Evolutionary conservation across 2,888 invertebrate species (phyloP).

Genomic region (Odontocolon sp.): DNA sequence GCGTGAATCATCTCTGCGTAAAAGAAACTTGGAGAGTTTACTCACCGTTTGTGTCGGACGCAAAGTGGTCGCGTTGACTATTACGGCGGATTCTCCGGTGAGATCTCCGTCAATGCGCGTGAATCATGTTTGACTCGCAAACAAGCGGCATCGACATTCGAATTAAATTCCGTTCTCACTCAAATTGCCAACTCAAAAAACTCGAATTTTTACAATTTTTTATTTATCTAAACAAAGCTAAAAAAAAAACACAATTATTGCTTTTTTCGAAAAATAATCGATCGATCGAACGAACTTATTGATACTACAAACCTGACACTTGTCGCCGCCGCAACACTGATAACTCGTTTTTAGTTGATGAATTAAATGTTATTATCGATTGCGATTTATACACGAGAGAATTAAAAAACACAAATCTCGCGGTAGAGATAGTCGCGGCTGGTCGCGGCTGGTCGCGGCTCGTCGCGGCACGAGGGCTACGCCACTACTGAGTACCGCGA

Average conservation of each 20-base stretch:
- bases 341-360: not conserved
- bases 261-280: not conserved
- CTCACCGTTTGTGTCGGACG: conserved; percentile 52
- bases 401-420: too few species aligned
- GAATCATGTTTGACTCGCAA: conserved; percentile 72
- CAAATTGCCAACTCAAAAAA: conserved; percentile 49
- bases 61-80: conserved; percentile 35
- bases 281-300: not conserved
- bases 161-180: conserved; percentile 11
- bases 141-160: conserved; percentile 68
- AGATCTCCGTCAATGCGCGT: conserved; percentile 71
- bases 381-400: too few species aligned
- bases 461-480: conserved; percentile 69
- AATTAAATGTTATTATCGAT: not conserved
- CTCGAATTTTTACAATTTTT: not conserved
- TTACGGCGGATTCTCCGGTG: conserved; percentile 37
- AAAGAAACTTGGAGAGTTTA: not conserved
- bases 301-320: not conserved
- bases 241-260: not conserved
- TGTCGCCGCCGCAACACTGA: too few species aligned
- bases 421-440: not conserved
- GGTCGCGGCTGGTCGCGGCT: conserved; percentile 7
- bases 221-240: not conserved
- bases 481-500: conserved; percentile 74
- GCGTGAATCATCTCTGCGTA: not conserved